A percentile compares a stretch with the other conserved stretches of the same genome.
phyloP scores from a whole-genome alignment of 2,797 vertebrate species.

The Enoplosus armatus region DNA sequence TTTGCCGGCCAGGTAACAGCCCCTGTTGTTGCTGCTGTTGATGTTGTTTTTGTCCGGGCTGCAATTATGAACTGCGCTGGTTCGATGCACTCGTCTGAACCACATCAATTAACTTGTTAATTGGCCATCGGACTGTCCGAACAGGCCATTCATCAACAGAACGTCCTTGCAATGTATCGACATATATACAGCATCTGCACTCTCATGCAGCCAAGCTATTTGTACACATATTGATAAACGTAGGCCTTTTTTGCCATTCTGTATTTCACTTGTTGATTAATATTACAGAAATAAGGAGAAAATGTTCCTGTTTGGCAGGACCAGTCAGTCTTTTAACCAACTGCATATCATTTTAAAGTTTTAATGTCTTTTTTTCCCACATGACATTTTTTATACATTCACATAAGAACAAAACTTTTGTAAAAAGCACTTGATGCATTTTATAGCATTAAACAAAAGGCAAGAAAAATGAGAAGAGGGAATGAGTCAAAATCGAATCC shows the following conservation, averaged over 20 bases:
- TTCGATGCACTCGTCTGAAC: constrained; percentile 67
- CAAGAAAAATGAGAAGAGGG: constrained; percentile 22
- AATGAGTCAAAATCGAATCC: constrained; percentile 59
- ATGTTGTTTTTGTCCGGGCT: constrained; percentile 59
- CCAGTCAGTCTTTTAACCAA: neutral
- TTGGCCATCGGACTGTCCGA: constrained; percentile 67
- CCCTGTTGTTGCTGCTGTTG: constrained; percentile 38
- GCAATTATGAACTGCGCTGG: constrained; percentile 68
- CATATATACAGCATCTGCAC: constrained; percentile 59
- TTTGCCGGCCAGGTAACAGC: constrained; percentile 54
- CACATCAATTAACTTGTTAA: constrained; percentile 76
- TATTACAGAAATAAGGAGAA: neutral
- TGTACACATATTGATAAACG: constrained; percentile 28
- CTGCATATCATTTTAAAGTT: neutral
- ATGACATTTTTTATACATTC: neutral
- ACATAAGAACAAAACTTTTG: constrained; percentile 7
- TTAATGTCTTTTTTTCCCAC: neutral
- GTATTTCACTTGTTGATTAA: neutral
- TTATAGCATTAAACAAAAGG: constrained; percentile 41
- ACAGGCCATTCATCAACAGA: constrained; percentile 73
- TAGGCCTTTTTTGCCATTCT: neutral
- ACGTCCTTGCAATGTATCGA: constrained; percentile 61
- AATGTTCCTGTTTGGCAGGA: neutral
- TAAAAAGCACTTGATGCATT: constrained; percentile 37
- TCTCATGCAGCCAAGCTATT: constrained; percentile 22